Percentiles rank a stretch among this genome's conserved stretches.
Evolutionary conservation across 2,888 invertebrate species (phyloP).

Genomic region (Drosophila nr. medialis): DNA sequence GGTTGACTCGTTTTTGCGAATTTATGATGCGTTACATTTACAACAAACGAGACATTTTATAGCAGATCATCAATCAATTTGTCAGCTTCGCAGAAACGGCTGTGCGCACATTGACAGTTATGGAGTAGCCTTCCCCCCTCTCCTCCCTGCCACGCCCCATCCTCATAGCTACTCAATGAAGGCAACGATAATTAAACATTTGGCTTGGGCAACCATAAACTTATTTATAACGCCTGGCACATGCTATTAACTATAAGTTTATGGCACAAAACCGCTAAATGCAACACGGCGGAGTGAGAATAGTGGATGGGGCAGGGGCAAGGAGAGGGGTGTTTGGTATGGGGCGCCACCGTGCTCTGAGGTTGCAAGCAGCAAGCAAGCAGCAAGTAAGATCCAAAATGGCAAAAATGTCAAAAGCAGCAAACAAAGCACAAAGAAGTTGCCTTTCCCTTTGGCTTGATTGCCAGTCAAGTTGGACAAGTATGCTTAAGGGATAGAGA

Average conservation of each 20-base stretch:
- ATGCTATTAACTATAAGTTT: conserved; percentile 71
- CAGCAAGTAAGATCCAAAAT: conserved; percentile 19
- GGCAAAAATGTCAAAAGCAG: conserved; percentile 61
- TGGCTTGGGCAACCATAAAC: conserved; percentile 55
- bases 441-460: conserved; percentile 25
- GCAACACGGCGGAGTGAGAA: conserved; percentile 26
- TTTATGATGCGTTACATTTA: conserved; percentile 83
- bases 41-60: conserved; percentile 84
- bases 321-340: neutral
- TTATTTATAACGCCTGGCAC: conserved; percentile 67
- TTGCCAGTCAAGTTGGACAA: conserved; percentile 30
- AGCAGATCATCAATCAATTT: conserved; percentile 83
- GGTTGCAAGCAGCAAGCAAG: neutral
- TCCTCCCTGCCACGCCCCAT: conserved; percentile 23
- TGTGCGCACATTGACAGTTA: conserved; percentile 67
- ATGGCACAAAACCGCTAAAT: conserved; percentile 68
- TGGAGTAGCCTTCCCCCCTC: conserved; percentile 19
- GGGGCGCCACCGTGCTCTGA: conserved; percentile 10
- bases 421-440: conserved; percentile 42
- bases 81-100: conserved; percentile 67
- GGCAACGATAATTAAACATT: conserved; percentile 70
- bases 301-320: neutral
- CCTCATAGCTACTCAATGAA: conserved; percentile 1
- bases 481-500: neutral
- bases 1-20: conserved; percentile 61